Base-by-base conservation (phyloP, 64 coral and sea anemone species). In the Cladopsammia gracilis region DNA sequence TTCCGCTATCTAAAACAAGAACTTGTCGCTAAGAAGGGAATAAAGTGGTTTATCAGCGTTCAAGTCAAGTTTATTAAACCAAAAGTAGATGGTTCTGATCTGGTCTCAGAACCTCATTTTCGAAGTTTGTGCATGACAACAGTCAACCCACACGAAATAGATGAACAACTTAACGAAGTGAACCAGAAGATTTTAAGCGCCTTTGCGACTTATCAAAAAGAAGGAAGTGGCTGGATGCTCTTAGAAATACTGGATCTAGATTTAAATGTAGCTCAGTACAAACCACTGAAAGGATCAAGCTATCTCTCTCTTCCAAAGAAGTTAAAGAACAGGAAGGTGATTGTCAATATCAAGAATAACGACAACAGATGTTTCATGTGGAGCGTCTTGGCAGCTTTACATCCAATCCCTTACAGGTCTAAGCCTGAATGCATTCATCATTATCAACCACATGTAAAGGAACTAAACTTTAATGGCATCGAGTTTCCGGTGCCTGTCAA, bases 301-400 rank as follows among this genome's bases (percentile, higher is more conserved):
- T 94, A 81, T 25, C 0, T 94, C 1, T 62, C 69, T 15, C 25
- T 89, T 0, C 77, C 93, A 0, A 86, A 90, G 23, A 66, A 64
- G 47, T 61, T 95, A n/a, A 73, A 56, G 44, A 20, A 64, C 13
- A 89, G 53, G 46, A 86, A 91, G 79, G 89, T 73, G 0, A 59
- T 95, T 6, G 18, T 95, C 2, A 95, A 92, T 48, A 73, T 91
- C 6, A 42, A 91, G 13, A 95, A 95, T 19, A 54, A 78, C 2
- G 93, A 95, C 43, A 23, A 90, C 48, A 89, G 85, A 20, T 95
- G 93, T 56, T 85, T 95, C 23, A 19, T 90, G 0, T 95, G 93
- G 93, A 78, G 59, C 6, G 26, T 95, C 16, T 43, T 90, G 0
- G 93, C 93, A 0, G 93, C 81, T 5, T 57, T 86, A 18, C 71